These are phyloP conservation scores for Caradrina kadenii DNA, from an alignment of 2,888 invertebrate genomes.

Conservation along the genomic window DNA sequence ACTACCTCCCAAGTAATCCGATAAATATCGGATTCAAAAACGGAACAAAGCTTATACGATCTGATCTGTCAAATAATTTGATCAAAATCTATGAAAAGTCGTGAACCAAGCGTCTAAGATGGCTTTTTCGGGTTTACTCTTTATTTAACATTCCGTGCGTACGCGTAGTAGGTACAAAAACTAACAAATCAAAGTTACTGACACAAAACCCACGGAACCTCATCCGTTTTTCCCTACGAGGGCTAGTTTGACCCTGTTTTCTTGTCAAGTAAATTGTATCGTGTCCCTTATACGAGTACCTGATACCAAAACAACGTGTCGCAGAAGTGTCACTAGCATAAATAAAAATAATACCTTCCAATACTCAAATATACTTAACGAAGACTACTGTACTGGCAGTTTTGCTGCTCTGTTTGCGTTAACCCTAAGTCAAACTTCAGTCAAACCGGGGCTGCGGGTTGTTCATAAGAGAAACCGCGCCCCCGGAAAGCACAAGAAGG, in stretches of 20 bases:
- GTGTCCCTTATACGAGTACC: slow-evolving; percentile 37
- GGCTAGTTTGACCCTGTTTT: slow-evolving; percentile 66
- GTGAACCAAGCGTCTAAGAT: background rate
- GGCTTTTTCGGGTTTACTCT: background rate
- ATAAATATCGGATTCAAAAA: too few relatives aligned
- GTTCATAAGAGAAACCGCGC: too few relatives aligned
- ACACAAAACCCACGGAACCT: slow-evolving; percentile 29
- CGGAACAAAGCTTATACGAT: too few relatives aligned
- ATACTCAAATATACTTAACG: too few relatives aligned
- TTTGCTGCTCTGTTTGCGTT: too few relatives aligned
- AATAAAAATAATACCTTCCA: too few relatives aligned
- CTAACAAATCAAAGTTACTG: slow-evolving; percentile 35
- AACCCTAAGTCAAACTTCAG: too few relatives aligned
- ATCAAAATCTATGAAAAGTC: background rate
- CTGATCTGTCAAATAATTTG: too few relatives aligned
- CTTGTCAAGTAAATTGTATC: slow-evolving; percentile 58
- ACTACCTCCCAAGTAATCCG: too few relatives aligned
- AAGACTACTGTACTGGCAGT: too few relatives aligned
- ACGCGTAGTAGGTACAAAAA: background rate
- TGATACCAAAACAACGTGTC: rapidly evolving
- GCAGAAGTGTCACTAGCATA: slow-evolving; percentile 23
- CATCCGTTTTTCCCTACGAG: slow-evolving; percentile 39
- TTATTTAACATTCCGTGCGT: background rate
- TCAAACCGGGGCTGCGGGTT: too few relatives aligned
- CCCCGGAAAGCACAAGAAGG: too few relatives aligned